Evolutionary conservation across 2,797 vertebrate species (phyloP), one percentile per base, ranked within the genome.

Genomic region (Buphagus erythrorhynchus): DNA sequence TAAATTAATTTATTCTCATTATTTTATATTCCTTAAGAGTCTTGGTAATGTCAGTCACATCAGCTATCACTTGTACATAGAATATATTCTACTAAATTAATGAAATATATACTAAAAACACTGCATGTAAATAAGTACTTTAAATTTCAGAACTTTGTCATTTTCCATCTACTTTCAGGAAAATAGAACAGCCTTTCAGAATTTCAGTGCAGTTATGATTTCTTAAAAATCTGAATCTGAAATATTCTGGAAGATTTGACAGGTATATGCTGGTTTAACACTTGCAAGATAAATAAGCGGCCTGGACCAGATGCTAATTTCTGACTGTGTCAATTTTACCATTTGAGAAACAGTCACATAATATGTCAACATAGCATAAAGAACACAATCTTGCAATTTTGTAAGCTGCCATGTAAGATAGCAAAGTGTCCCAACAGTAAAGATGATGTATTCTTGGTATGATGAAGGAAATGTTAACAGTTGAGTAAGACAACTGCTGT

Each of bases 51-150:
- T 93, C 94, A 96, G 26, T 80, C 87, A 94, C 16, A 33, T 58
- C 79, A 88, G 43, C 35, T 68, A 51, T 74, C 61, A 40, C 49
- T 86, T 46, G 25, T 36, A 86, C 2, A 1, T 36, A 72, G 66
- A 95, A 86, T 68, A 90, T 46, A 83, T 87, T 94, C 48, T 49
- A 61, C 45, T 63, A 76, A 91, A 83, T 77, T 88, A 95, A 62
- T 80, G 52, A 35, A 55, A 83, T 43, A 25, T 87, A 72, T 83
- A 72, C 49, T 54, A 86, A 88, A 86, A 91, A 11, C 66, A 73
- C n/a, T 77, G 87, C 57, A 86, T 91, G 83, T 58, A 96, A 95
- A 90, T 49, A 95, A 90, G 43, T 29, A 74, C 40, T 87, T 92
- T 49, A 88, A 21, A 92, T 87, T 95, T 95, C 52, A 94, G 52